Conservation (phyloP, 2,888 invertebrate species). For the Ophioninae sp. region DNA sequence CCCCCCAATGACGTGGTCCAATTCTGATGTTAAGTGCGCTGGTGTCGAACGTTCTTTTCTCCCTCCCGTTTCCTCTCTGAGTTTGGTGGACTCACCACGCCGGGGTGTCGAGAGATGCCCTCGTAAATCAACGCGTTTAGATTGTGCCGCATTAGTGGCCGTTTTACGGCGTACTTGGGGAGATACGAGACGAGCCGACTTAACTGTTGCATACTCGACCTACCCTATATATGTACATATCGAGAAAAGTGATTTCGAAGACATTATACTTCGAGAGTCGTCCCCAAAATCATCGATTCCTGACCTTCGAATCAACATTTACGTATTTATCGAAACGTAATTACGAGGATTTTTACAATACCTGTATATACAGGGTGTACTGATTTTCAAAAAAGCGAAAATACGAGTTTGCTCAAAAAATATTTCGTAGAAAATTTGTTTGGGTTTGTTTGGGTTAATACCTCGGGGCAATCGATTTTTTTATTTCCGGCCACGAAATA, state of each 20-base stretch:
- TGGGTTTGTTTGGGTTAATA: too few species aligned
- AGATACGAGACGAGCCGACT: constrained; percentile 66
- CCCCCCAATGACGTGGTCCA: constrained; percentile 47
- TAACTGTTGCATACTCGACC: constrained; percentile 48
- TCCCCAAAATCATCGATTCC: too few species aligned
- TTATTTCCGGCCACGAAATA: too few species aligned
- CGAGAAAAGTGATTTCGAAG: too few species aligned
- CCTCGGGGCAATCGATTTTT: too few species aligned
- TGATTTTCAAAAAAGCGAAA: too few species aligned
- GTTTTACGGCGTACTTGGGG: constrained; percentile 76
- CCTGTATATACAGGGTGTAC: too few species aligned
- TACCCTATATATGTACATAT: constrained; percentile 7
- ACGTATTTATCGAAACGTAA: too few species aligned
- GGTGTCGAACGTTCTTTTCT: constrained; percentile 27
- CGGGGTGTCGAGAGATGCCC: constrained; percentile 69
- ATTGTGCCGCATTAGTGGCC: constrained; percentile 77
- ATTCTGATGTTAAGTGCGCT: constrained; percentile 46
- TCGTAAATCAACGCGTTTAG: constrained; percentile 78
- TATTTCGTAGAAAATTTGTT: too few species aligned
- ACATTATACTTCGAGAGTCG: too few species aligned
- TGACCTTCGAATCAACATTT: too few species aligned
- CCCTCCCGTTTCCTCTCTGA: not conserved
- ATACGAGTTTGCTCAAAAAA: too few species aligned
- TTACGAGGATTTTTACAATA: not conserved
- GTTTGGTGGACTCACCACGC: constrained; percentile 16